A percentile compares a stretch with the other conserved stretches of the same genome.
Evolutionary conservation across 2,113 vertebrate genomes (phyloP).

Genomic region (Polypterus senegalus): DNA sequence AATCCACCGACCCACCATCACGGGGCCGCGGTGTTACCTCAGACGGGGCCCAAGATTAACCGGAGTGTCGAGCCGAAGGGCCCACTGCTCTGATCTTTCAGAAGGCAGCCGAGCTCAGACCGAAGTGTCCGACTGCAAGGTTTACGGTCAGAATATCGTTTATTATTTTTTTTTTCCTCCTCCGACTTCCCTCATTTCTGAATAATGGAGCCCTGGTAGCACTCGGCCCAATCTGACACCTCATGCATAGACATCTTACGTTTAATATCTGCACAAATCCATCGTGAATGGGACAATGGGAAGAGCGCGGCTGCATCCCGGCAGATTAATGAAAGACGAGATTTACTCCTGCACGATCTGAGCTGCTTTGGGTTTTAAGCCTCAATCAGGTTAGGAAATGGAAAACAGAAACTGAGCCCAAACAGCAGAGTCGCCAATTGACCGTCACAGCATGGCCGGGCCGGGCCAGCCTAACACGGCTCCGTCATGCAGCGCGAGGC

Average conservation of each 20-base stretch:
- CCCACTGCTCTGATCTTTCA: too few relatives aligned
- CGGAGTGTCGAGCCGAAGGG: too few relatives aligned
- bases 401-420: constrained; percentile 47
- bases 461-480: constrained; percentile 21
- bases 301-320: constrained; percentile 34
- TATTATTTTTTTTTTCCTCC: neutral
- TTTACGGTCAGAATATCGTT: too few relatives aligned
- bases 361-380: constrained; percentile 61
- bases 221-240: constrained; percentile 34
- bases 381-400: constrained; percentile 54
- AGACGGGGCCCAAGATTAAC: too few relatives aligned
- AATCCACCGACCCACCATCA: too few relatives aligned
- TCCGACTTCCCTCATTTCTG: constrained; percentile 23
- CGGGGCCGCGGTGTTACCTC: too few relatives aligned
- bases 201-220: constrained; percentile 37
- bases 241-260: constrained; percentile 37
- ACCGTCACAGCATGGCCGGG: constrained; percentile 46
- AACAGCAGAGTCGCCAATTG: constrained; percentile 56
- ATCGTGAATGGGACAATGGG: constrained; percentile 41
- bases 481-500: too few relatives aligned
- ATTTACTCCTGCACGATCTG: constrained; percentile 59
- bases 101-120: too few relatives aligned
- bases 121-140: too few relatives aligned
- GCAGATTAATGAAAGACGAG: constrained; percentile 56
- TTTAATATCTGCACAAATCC: constrained; percentile 52